phyloP scores from a whole-genome alignment of 2,113 vertebrate genomes.

The Platichthys stellatus region DNA sequence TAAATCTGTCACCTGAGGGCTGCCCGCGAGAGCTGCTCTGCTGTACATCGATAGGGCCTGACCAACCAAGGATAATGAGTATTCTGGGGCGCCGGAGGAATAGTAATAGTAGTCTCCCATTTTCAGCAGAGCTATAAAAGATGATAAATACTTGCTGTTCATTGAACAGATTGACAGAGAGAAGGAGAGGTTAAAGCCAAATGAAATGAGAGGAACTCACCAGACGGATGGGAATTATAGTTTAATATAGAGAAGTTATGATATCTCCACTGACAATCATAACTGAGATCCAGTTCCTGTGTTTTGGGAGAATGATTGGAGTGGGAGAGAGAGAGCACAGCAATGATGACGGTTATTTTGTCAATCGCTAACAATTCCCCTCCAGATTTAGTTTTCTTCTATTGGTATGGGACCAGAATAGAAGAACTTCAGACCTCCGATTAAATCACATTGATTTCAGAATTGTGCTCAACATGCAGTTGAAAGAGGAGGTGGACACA shows the following conservation, averaged over 20 bases:
- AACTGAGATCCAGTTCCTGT: conserved; percentile 84
- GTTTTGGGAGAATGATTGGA: conserved; percentile 23
- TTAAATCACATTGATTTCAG: conserved; percentile 9
- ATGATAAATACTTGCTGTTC: conserved; percentile 66
- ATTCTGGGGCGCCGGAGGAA: conserved; percentile 38
- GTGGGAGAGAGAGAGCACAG: conserved; percentile 25
- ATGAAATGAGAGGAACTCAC: conserved; percentile 80
- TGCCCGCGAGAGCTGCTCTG: conserved; percentile 87
- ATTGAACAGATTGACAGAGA: conserved; percentile 38
- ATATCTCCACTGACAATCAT: conserved; percentile 90
- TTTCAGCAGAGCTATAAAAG: conserved; percentile 87
- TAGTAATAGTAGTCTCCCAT: conserved; percentile 92
- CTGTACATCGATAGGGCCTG: conserved; percentile 88
- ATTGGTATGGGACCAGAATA: conserved; percentile 29
- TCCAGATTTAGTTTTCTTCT: conserved; percentile 10
- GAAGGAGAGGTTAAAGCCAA: conserved; percentile 33
- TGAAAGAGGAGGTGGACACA: background rate
- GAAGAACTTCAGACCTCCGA: conserved; percentile 20
- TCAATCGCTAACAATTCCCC: conserved; percentile 44
- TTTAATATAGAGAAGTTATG: conserved; percentile 91
- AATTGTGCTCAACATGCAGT: conserved; percentile 16
- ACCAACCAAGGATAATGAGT: conserved; percentile 68
- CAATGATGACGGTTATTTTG: conserved; percentile 41
- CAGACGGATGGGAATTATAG: conserved; percentile 85
- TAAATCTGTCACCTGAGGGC: conserved; percentile 87